Conservation (phyloP, 2,797 vertebrate species). For the Oophaga sylvatica region DNA sequence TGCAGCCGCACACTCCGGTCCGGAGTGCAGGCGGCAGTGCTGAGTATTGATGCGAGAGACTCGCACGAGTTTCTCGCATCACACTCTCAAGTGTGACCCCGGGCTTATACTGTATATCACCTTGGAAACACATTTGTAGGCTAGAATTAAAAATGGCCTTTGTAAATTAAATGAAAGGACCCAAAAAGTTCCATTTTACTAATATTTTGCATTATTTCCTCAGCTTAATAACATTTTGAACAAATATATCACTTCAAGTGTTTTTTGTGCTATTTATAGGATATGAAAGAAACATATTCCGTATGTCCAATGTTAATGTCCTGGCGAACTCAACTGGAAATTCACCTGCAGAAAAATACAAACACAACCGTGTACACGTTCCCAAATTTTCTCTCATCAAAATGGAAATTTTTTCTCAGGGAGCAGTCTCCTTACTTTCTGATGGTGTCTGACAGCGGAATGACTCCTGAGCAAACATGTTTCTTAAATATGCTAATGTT, state of each 20-base stretch:
- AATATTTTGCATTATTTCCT: not conserved
- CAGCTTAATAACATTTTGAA: not conserved
- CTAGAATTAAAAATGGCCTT: no score
- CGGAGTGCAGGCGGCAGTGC: no score
- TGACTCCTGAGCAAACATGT: constrained; percentile 59
- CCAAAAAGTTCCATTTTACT: no score
- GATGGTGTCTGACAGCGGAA: constrained; percentile 67
- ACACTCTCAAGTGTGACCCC: no score
- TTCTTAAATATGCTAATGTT: constrained; percentile 66
- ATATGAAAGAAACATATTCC: constrained; percentile 66
- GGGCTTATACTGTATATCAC: no score
- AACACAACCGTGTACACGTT: constrained; percentile 62
- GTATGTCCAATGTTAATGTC: constrained; percentile 51
- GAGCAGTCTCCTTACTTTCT: constrained; percentile 67
- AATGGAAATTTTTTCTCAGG: constrained; percentile 64
- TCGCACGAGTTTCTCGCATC: no score
- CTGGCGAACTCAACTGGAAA: constrained; percentile 65
- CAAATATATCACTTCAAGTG: not conserved
- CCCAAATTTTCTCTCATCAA: constrained; percentile 63
- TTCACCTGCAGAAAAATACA: constrained; percentile 69
- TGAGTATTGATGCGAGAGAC: no score
- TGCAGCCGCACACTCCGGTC: no score
- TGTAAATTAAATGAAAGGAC: no score
- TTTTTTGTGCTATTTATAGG: constrained; percentile 57
- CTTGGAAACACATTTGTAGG: no score